phyloP scores from a whole-genome alignment of 2,797 vertebrate genomes.

The Halcyon badia region DNA sequence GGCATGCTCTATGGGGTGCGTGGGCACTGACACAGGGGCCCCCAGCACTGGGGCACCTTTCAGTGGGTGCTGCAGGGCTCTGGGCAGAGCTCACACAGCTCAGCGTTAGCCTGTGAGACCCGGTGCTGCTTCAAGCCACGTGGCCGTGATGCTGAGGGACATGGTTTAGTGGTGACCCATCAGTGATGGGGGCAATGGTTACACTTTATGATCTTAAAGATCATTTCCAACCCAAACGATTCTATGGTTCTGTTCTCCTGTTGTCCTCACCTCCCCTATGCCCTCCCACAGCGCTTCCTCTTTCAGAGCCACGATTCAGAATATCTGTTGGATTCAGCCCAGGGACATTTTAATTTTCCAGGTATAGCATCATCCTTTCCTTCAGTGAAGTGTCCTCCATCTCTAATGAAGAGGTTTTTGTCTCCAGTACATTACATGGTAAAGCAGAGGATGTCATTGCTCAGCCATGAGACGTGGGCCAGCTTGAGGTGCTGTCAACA shows the following conservation, averaged over 20 bases:
- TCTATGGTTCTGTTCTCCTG: not conserved
- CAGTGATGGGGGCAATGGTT: not conserved
- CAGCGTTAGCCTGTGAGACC: not conserved
- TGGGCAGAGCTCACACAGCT: not conserved
- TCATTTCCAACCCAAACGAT: not conserved
- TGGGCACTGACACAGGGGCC: not conserved
- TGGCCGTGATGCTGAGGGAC: not conserved
- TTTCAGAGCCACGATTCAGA: not conserved
- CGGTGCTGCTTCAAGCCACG: not conserved
- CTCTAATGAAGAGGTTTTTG: slow-evolving; percentile 2
- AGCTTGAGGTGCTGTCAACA: not conserved
- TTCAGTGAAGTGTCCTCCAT: not conserved
- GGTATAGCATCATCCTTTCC: not conserved
- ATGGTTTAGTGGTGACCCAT: not conserved
- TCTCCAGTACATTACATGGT: not conserved
- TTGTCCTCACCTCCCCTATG: not conserved
- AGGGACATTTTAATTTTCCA: not conserved
- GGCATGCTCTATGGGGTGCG: not conserved
- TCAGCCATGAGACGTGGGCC: rapidly evolving
- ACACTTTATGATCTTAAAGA: not conserved
- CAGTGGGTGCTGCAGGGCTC: not conserved
- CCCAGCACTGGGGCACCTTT: not conserved
- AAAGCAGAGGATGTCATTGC: not conserved
- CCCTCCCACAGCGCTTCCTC: rapidly evolving
- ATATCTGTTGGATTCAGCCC: not conserved